phyloP scores from a whole-genome alignment of 64 coral and sea anemone species.

The Actinia equina region DNA sequence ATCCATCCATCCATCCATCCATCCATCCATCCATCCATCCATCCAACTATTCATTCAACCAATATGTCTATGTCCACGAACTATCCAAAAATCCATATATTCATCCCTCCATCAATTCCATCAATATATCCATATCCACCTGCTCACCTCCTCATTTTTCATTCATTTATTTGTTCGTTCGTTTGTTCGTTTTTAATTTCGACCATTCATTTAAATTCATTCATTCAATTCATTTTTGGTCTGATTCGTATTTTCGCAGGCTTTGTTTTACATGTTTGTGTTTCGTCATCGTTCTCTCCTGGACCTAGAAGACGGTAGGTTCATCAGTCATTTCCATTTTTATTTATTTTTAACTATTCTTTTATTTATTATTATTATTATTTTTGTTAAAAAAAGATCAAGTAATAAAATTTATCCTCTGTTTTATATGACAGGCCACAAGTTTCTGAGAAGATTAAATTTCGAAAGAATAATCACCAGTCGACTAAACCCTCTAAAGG shows the following conservation, averaged over 20 bases:
- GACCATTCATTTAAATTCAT: too few relatives aligned
- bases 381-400: neutral
- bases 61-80: too few relatives aligned
- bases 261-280: slow-evolving; percentile 87
- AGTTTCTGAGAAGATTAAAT: slow-evolving; percentile 77
- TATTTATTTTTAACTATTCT: neutral
- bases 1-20: too few relatives aligned
- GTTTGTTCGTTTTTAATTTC: neutral
- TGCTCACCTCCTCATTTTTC: too few relatives aligned
- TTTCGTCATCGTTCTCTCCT: slow-evolving; percentile 76
- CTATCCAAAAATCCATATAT: too few relatives aligned
- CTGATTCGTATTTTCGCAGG: slow-evolving; percentile 29
- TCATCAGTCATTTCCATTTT: neutral
- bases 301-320: slow-evolving; percentile 70
- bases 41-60: too few relatives aligned
- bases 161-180: neutral
- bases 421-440: slow-evolving; percentile 50
- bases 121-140: too few relatives aligned
- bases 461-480: slow-evolving; percentile 91
- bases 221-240: neutral
- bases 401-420: neutral
- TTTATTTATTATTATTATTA: neutral
- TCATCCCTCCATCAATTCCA: too few relatives aligned
- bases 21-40: too few relatives aligned
- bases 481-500: slow-evolving; percentile 91